Base-by-base conservation (phyloP, 2,888 invertebrate genomes). In the Dolichomitus sp. region DNA sequence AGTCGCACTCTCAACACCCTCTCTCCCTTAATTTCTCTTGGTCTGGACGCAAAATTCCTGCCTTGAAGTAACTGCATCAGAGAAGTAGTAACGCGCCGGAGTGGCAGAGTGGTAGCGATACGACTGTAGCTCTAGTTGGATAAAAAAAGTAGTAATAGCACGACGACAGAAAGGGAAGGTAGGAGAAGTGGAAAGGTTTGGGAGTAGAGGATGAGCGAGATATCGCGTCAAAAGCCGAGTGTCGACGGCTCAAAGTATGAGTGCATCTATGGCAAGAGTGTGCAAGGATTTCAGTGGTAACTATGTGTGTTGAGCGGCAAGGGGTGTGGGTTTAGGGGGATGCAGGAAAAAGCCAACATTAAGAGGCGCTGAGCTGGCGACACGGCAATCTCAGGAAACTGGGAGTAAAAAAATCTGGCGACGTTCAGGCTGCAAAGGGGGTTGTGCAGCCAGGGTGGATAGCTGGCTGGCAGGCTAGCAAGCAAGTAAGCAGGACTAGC, bases 331-430 rank as follows among this genome's bases (percentile, higher is more conserved):
- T 75, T 45, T 17, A 33, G 70, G 74, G 59, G 78, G 59, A 50
- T 57, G 75, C 81, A 80, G 85, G 85, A 90, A 90, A 90, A 89
- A 90, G 88, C 83, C 80, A 89, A 90, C 91, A 90, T 91, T 91
- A 91, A 91, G 91, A 91, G 89, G 88, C 90, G 91, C 91, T 91
- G 91, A 91, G 90, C 88, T 89, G 86, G 90, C 90, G 91, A 90
- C 90, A 91, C 89, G 89, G 90, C 90, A 90, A 91, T 91, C 90
- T 91, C 90, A 87, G 90, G 86, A 87, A 76, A 88, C 89, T 87
- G 87, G 86, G 84, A 86, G 86, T 54, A 80, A 77, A 83, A 82
- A 83, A 83, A 72, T 68, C 73, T 73, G 70, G 77, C 63, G 73
- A 68, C 76, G 57, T 59, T 76, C 59, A 50, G 59, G 54, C 27